Percentiles rank a stretch among this genome's conserved stretches.
These are phyloP conservation scores for Drosophila parvula DNA, from an alignment of 1,140 invertebrate genomes.

Conservation along the genomic window DNA sequence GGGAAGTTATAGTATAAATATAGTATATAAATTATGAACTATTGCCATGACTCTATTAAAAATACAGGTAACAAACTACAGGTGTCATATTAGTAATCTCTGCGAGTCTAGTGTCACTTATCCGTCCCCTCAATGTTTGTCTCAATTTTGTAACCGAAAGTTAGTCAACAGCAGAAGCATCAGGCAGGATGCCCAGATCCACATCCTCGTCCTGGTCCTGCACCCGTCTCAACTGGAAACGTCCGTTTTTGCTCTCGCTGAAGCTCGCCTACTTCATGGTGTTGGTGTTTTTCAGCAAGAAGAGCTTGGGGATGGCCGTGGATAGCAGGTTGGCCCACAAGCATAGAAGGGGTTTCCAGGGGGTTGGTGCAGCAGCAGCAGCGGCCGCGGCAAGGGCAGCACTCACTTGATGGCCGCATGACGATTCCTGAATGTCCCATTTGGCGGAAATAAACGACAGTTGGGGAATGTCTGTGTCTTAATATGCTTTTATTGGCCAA, in stretches of 20 bases:
- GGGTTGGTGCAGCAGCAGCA: background rate
- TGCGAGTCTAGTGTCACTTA: background rate
- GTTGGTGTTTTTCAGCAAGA: conserved; percentile 23
- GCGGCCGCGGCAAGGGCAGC: background rate
- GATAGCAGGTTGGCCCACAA: background rate
- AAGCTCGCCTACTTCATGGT: conserved; percentile 42
- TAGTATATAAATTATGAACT: too few species aligned
- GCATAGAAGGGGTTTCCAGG: background rate
- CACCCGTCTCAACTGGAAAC: conserved; percentile 45
- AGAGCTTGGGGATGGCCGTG: background rate
- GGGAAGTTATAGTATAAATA: too few species aligned
- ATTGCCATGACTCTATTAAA: too few species aligned
- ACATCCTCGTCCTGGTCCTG: background rate
- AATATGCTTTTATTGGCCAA: conserved; percentile 77
- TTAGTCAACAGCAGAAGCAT: background rate
- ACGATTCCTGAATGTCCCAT: conserved; percentile 28
- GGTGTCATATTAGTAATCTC: too few species aligned
- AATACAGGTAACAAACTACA: background rate
- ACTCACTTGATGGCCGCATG: conserved; percentile 26
- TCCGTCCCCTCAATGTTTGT: too few species aligned
- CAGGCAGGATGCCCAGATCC: conserved; percentile 8
- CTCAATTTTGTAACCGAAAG: background rate
- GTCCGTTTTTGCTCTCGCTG: conserved; percentile 23
- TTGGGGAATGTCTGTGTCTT: conserved; percentile 51
- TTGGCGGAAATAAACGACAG: conserved; percentile 66